Base-by-base conservation (phyloP, 2,113 vertebrate genomes). In the Scortum barcoo region DNA sequence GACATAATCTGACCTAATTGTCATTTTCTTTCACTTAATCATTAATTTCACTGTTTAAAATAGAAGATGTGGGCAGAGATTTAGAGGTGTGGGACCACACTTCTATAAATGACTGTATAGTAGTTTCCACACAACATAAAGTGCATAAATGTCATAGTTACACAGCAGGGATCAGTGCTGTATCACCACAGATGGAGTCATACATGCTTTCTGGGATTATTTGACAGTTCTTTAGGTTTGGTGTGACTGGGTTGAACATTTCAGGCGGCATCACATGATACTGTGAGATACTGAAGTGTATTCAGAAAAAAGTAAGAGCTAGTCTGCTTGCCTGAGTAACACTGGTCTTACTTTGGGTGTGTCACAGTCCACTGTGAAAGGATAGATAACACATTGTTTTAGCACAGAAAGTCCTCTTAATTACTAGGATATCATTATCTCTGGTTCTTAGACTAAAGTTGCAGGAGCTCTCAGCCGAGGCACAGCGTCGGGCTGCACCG, bases 401-500 rank as follows among this genome's bases (percentile, higher is more conserved):
- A 50, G 19, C 58, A 33, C 8, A 50, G 33, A 50, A 62, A 46
- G 38, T 48, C 13, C 12, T 56, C 42, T 20, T 70, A 56, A 77
- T 72, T 46, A 72, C 36, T 48, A 4, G 8, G 10, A 13, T 30
- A 12, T 1, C 36, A 50, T 17, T 67, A 81, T 71, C 42, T 40
- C 14, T 36, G 6, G 7, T 46, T 48, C 40, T 53, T 60, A 13
- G 46, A 16, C 54, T 71, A 4, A 70, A 61, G 24, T 60, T 54
- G 44, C 67, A 33, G 63, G 30, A 5, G 11, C 68, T 79, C 65
- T 68, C 2, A 42, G 48, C 58, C 58, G 42, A 30, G 61, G 54
- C 61, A 56, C 17, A 12, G 71, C 40, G 16, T 73, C 65, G 44
- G 38, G 20, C 38, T 40, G 24, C 22, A 67, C 5, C 44, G 51